Evolutionary conservation across 2,888 invertebrate genomes (phyloP).

Genomic region (Chirona hameri): DNA sequence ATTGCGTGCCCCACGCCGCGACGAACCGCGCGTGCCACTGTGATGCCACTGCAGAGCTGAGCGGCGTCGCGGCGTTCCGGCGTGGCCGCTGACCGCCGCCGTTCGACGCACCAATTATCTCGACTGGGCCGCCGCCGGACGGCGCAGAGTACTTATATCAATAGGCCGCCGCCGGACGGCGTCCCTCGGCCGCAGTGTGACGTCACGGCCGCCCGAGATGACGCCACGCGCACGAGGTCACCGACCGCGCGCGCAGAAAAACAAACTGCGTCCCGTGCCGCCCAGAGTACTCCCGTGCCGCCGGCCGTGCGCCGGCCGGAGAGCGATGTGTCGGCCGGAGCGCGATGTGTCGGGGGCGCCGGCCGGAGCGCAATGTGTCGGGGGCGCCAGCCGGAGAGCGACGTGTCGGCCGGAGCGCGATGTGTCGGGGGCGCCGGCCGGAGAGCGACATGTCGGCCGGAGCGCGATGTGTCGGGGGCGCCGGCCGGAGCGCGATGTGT

Average conservation of each 20-base stretch:
- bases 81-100: not conserved
- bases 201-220: not conserved
- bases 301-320: not conserved
- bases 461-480: no score
- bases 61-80: not conserved
- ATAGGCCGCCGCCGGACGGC: not conserved
- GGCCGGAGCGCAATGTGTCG: not conserved
- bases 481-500: no score
- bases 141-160: no score
- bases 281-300: not conserved
- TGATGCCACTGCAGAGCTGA: not conserved
- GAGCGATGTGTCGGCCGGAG: no score
- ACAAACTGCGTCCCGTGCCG: not conserved
- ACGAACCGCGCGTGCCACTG: no score
- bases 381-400: no score
- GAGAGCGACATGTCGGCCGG: no score
- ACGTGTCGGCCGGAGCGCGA: no score
- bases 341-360: not conserved
- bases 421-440: no score
- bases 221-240: not conserved
- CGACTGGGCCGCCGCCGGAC: not conserved
- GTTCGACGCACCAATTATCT: not conserved
- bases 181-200: not conserved
- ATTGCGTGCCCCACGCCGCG: no score
- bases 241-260: constrained; percentile 9